Evolutionary conservation across 2,113 vertebrate genomes (phyloP), one percentile per base, ranked within the genome.

Genomic region (Electrona antarctica): DNA sequence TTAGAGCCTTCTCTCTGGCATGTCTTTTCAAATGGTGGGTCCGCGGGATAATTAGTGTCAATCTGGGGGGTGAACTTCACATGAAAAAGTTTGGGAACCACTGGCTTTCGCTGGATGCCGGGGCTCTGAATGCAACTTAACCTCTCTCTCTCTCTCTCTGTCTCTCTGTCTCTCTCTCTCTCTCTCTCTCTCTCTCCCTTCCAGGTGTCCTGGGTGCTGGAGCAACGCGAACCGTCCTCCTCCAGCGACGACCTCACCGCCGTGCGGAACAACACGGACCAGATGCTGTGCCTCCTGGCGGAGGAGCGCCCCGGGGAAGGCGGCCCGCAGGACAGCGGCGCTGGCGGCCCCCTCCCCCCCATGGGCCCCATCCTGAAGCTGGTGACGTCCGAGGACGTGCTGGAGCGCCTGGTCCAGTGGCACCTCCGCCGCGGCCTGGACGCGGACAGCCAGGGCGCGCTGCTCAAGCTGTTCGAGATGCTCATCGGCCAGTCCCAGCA

Each of bases 401-500:
- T 99, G 86, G 96, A 94, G 73, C 77, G 91, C 15, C 88, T 99
- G 69, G 92, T 98, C 79, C 84, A 91, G 46, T 99, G 97, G 97
- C 96, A 98, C 72, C 84, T 97, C 59, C 92, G 92, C 2, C 93
- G 92, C 29, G 94, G 96, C 0, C 91, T 96, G 73, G 94, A 96
- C 84, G 80, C 89, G 0, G 97, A 98, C 89, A 94, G 95, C 67
- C 95, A 96, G 86, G 94, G 93, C 73, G 96, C 96, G 67, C 93
- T 98, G 80, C 91, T 99, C 74, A 98, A 98, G 90, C 93, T 98
- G 8, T 98, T 95, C 0, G 97, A 98, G 92, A 95, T 97, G 95
- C 93, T 98, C 51, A 94, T 98, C 50, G 95, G 96, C 66, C 96
- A 97, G 68, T 95, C 96, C 41, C 96, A 91, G 74, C 97, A 99